These are phyloP conservation scores for Pseudocheirus occidentalis DNA, from an alignment of 2,797 vertebrate genomes.

Conservation along the genomic window DNA sequence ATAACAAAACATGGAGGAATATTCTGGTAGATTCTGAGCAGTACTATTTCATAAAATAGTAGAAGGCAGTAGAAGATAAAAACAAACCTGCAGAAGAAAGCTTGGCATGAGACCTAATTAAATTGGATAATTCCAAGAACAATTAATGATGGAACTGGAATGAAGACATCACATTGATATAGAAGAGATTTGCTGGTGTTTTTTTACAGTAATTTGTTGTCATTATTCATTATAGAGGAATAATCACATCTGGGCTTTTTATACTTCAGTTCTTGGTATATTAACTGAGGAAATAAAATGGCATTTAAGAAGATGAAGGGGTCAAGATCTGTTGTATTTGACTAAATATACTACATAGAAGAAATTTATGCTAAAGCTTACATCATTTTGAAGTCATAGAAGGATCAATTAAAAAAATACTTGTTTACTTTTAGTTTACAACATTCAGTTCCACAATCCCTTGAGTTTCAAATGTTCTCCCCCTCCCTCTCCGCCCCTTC, in stretches of 20 bases:
- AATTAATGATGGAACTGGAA: background rate
- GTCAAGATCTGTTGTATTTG: background rate
- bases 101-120: background rate
- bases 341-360: background rate
- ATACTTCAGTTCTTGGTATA: background rate
- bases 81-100: background rate
- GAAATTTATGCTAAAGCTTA: background rate
- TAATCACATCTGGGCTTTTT: background rate
- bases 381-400: background rate
- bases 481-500: no score
- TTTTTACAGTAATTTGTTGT: background rate
- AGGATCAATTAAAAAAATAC: background rate
- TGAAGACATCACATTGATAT: background rate
- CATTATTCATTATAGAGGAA: background rate
- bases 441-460: no score
- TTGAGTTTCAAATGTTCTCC: no score
- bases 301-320: background rate
- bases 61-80: background rate
- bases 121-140: background rate
- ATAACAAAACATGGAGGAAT: background rate
- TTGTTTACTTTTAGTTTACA: no score
- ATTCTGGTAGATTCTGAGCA: background rate
- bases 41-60: background rate
- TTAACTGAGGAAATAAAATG: background rate
- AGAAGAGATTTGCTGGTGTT: background rate